Evolutionary conservation across 2,888 invertebrate genomes (phyloP), one percentile per base, ranked within the genome.

Genomic region (Drosophila mayaguana): DNA sequence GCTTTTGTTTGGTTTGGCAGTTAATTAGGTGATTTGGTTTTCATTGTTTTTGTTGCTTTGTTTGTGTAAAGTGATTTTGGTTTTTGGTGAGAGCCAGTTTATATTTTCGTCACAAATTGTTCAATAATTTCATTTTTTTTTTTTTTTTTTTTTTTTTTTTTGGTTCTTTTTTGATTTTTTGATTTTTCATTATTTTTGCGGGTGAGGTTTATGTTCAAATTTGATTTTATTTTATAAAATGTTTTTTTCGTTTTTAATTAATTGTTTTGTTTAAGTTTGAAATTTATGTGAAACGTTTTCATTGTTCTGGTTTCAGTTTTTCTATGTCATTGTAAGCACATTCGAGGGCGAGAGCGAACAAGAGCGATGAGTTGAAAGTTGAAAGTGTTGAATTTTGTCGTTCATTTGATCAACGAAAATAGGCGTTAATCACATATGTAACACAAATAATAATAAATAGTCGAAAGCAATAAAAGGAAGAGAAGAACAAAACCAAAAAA

Each of bases 221-320:
- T 81, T 50, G 22, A 62, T 53, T 65, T 68, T 54, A 68, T 56
- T 66, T 72, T 72, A 56, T 65, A 38, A 54, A 28, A 48, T 32
- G 28, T 48, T 32, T 48, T 48, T 16, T 25, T 46, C 9, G 9
- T 62, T 54, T 61, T 70, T 74, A 64, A 51, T 40, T 54, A 36
- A 55, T 59, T 53, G 43, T 38, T 48, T 22, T 11, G 45, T 55
- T 42, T 55, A 45, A 51, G 45, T 38, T 54, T 54, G 6, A 12
- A 40, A 54, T 61, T 53, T 69, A 56, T 59, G 72, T 65, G 56
- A 80, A 84, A 71, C 81, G 70, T 87, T 85, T 84, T 61, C 36
- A 65, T 83, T 72, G 60, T 75, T 71, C 71, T 75, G 48, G 70
- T 66, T 65, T 56, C 38, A 25, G 56, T 67, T 65, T 59, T 60